Percentiles rank a stretch among this genome's conserved stretches.
Conservation (phyloP, 2,113 vertebrate species). For the Silurus glanis region DNA sequence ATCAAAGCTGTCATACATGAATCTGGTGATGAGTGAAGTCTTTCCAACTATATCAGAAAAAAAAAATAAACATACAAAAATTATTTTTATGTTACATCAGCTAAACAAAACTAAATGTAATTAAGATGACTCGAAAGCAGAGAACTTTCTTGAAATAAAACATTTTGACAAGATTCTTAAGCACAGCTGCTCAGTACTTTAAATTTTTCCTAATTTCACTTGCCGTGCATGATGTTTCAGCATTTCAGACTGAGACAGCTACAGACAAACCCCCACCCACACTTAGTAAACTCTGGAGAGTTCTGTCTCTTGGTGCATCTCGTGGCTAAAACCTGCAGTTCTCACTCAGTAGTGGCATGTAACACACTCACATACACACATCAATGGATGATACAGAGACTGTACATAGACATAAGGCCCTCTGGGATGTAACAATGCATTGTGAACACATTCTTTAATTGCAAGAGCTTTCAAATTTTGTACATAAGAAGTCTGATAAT, state of each 20-base stretch:
- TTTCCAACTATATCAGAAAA: constrained; percentile 85
- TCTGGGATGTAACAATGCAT: background rate
- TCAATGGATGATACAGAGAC: background rate
- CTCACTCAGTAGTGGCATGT: background rate
- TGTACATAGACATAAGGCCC: background rate
- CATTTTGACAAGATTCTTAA: background rate
- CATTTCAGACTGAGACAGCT: background rate
- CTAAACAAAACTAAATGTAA: background rate
- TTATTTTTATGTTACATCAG: background rate
- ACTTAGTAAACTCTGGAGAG: background rate
- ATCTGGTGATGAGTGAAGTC: constrained; percentile 96
- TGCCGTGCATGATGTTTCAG: background rate
- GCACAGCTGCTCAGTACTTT: background rate
- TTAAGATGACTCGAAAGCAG: background rate
- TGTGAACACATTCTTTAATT: background rate
- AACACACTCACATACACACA: background rate
- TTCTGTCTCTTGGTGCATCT: background rate
- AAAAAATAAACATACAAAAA: constrained; percentile 15
- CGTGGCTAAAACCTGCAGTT: background rate
- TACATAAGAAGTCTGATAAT: background rate
- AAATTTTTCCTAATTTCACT: background rate
- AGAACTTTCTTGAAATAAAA: background rate
- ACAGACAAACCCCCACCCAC: background rate
- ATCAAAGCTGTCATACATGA: constrained; percentile 99
- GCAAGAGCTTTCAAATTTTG: background rate